These are phyloP conservation scores for Blera fallax DNA, from an alignment of 2,888 invertebrate species.

Conservation along the genomic window DNA sequence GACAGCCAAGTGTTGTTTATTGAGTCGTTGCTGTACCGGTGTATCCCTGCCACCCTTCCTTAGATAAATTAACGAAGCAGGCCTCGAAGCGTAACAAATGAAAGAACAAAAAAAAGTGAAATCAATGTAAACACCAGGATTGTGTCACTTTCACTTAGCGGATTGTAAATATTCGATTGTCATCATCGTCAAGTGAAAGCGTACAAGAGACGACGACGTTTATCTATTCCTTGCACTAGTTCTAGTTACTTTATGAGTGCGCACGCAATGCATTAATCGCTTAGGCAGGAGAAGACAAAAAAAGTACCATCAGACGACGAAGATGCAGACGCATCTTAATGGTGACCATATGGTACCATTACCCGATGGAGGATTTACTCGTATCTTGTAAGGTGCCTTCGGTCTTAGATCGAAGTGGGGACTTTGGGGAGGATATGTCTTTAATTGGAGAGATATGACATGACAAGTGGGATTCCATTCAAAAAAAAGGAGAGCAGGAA, in stretches of 20 bases:
- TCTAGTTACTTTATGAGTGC: slow-evolving; percentile 61
- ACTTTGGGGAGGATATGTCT: slow-evolving; percentile 13
- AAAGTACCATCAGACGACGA: slow-evolving; percentile 6
- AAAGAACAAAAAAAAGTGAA: slow-evolving; percentile 35
- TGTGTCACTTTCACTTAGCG: slow-evolving; percentile 71
- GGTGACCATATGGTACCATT: slow-evolving; percentile 54
- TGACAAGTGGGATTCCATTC: slow-evolving; percentile 53
- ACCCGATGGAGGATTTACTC: slow-evolving; percentile 14
- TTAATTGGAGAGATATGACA: slow-evolving; percentile 68
- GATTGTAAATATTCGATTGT: slow-evolving; percentile 67
- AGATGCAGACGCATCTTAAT: slow-evolving; percentile 45
- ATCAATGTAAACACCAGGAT: slow-evolving; percentile 58
- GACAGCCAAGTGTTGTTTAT: slow-evolving; percentile 56
- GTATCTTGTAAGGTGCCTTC: slow-evolving; percentile 40
- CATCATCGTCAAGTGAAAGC: slow-evolving; percentile 69
- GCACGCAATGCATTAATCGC: slow-evolving; percentile 50
- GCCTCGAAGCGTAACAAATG: background rate
- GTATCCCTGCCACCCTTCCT: slow-evolving; percentile 17
- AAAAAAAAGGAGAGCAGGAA: background rate
- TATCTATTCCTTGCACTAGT: slow-evolving; percentile 48
- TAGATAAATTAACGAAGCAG: slow-evolving; percentile 6
- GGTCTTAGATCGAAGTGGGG: background rate
- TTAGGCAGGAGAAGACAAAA: background rate
- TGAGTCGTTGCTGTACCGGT: background rate
- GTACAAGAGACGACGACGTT: background rate